These are phyloP conservation scores for Vultur gryphus DNA, from an alignment of 2,797 vertebrate genomes.

Conservation along the genomic window DNA sequence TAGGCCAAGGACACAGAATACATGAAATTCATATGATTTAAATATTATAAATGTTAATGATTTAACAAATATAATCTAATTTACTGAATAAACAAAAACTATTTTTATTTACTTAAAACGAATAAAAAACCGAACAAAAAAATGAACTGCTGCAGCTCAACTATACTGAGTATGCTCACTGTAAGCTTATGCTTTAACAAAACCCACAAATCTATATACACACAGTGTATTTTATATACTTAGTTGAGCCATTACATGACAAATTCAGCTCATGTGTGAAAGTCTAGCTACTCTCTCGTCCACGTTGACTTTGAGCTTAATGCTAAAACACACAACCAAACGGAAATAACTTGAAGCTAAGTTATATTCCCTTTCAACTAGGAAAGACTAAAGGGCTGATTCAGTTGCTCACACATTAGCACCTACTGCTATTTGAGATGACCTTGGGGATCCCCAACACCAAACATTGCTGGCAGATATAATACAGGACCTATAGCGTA, in stretches of 20 bases:
- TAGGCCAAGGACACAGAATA: not conserved
- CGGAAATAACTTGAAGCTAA: not conserved
- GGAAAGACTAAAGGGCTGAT: not conserved
- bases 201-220: not conserved
- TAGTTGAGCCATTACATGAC: not conserved
- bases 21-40: not conserved
- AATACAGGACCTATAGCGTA: not conserved
- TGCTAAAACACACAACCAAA: not conserved
- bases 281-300: not conserved
- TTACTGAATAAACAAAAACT: not conserved
- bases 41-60: not conserved
- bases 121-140: not conserved
- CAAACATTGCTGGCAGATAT: fast-evolving
- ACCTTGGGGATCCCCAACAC: not conserved
- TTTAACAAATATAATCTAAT: not conserved
- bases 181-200: not conserved
- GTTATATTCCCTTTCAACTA: not conserved
- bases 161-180: not conserved
- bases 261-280: not conserved
- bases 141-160: not conserved
- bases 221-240: not conserved
- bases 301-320: not conserved
- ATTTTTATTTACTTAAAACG: not conserved
- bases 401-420: not conserved
- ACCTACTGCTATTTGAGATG: not conserved